Conservation (phyloP, 2,113 vertebrate genomes). For the Taurulus bubalis region DNA sequence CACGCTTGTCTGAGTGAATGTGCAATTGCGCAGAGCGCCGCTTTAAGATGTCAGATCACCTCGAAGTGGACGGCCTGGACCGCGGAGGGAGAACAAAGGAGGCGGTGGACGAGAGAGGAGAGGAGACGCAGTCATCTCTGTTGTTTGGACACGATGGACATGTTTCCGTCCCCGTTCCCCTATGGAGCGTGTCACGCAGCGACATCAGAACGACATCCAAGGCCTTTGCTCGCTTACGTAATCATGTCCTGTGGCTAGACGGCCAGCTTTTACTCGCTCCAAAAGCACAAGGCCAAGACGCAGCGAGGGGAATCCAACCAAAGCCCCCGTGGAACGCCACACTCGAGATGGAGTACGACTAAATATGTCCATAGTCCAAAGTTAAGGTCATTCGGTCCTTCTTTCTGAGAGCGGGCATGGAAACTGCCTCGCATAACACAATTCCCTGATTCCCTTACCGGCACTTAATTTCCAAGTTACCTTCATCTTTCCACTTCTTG, state of each 20-base stretch:
- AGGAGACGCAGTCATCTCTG: slow-evolving; percentile 34
- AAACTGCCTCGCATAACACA: slow-evolving; percentile 68
- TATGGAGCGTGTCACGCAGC: slow-evolving; percentile 28
- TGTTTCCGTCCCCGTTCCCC: slow-evolving; percentile 32
- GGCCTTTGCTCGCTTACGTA: slow-evolving; percentile 36
- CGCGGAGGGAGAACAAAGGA: slow-evolving; percentile 42
- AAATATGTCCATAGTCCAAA: slow-evolving; percentile 60
- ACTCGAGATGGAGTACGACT: slow-evolving; percentile 38
- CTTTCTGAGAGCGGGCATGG: slow-evolving; percentile 48
- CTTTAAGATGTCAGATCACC: slow-evolving; percentile 80
- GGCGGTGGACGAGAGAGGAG: slow-evolving; percentile 26
- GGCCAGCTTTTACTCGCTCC: background rate
- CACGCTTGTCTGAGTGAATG: slow-evolving; percentile 73
- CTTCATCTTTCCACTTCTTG: slow-evolving; percentile 45
- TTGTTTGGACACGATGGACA: slow-evolving; percentile 25
- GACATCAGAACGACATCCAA: slow-evolving; percentile 43
- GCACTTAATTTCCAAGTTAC: slow-evolving; percentile 70
- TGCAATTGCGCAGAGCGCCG: slow-evolving; percentile 65
- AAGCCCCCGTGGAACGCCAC: slow-evolving; percentile 13
- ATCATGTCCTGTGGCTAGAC: slow-evolving; percentile 47
- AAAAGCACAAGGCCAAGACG: background rate
- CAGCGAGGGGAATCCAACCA: slow-evolving; percentile 1
- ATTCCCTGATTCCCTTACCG: slow-evolving; percentile 67
- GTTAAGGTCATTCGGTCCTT: slow-evolving; percentile 56
- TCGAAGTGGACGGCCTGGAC: slow-evolving; percentile 70